A percentile compares a stretch with the other conserved stretches of the same genome.
phyloP scores from a whole-genome alignment of 1,140 invertebrate genomes.

The Bombus turneri region DNA sequence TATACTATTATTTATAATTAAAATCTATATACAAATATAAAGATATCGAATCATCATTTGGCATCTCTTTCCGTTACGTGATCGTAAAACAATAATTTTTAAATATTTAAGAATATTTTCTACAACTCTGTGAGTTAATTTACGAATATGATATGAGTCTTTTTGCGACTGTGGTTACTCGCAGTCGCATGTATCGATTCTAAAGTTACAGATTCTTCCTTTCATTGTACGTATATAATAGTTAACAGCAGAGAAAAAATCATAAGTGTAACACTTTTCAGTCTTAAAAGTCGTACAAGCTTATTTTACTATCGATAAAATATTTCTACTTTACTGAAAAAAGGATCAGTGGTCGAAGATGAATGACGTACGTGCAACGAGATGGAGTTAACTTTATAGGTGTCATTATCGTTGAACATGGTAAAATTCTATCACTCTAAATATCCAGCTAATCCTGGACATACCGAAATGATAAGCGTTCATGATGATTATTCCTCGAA shows the following conservation, averaged over 20 bases:
- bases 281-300: neutral
- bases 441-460: neutral
- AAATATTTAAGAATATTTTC: neutral
- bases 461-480: slow-evolving; percentile 1
- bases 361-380: neutral
- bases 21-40: neutral
- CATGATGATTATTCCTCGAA: neutral
- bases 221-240: neutral
- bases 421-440: neutral
- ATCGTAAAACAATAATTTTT: neutral
- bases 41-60: too few species aligned
- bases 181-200: neutral
- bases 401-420: slow-evolving; percentile 16
- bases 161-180: neutral
- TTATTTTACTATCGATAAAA: neutral
- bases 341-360: neutral
- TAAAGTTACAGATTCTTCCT: neutral
- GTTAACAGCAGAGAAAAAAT: neutral
- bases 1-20: neutral
- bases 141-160: neutral
- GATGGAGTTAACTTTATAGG: neutral
- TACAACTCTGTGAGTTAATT: neutral
- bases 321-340: neutral
- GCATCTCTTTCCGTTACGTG: too few species aligned
- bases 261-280: too few species aligned